Base-by-base conservation (phyloP, 2,888 invertebrate species). In the Drosophila percnosoma region DNA sequence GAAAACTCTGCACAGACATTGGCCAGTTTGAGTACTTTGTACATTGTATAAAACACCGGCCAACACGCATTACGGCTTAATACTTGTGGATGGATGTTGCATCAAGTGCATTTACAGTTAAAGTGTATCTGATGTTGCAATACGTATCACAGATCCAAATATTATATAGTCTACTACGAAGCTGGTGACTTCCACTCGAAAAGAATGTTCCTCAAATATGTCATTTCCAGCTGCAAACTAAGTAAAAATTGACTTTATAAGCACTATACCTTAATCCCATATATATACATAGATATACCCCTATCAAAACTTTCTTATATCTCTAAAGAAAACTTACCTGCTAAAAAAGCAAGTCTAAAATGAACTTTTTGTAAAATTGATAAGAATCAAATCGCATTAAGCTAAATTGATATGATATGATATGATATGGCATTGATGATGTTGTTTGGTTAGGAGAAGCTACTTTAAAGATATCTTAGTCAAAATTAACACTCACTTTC, bases 1-100 rank as follows among this genome's bases (percentile, higher is more conserved):
- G 57, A 62, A 64, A 59, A 54, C 54, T 36, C 52, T 58, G 34
- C n/a, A 34, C 75, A 65, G 65, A 62, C 79, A 53, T 72, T 68
- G 78, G n/a, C 59, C 75, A 65, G 65, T 63, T 75, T 51, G 33
- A 68, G 62, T 48, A 55, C 62, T 68, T 34, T 21, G 8, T 27
- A 11, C 55, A 49, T 33, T 57, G 60, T 58, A 58, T 21, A 29
- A 24, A 60, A 24, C 34, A 51, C 51, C 29, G 29, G 6, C 6
- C 51, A 51, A 27, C 51, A 51, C 18, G 51, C 18, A 51, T 51
- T 29, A 11, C 1, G 11, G 2, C n/a, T 31, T 51, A n/a, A 51
- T 51, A 31, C n/a, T 31, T n/a, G 51, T n/a, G 11, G 29, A 51
- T n/a, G 4, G 18, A 31, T 51, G 29, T 51, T 51, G 51, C 18